A percentile compares a stretch with the other conserved stretches of the same genome.
phyloP scores from a whole-genome alignment of 92 coral and sea anemone species.

The Palythoa grandis region DNA sequence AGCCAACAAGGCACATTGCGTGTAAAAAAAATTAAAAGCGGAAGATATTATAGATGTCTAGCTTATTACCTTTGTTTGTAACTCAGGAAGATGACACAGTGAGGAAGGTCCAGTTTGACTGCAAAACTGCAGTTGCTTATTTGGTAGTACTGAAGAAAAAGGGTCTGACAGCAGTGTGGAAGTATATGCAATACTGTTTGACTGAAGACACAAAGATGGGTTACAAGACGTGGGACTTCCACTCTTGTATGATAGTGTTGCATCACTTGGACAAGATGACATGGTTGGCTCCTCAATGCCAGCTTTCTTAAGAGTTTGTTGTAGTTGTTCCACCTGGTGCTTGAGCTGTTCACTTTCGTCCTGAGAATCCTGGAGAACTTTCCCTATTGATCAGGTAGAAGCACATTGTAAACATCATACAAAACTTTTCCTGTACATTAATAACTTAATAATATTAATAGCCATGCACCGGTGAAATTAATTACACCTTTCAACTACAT shows the following conservation, averaged over 20 bases:
- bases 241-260: conserved; percentile 34
- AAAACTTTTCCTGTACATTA: not conserved
- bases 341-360: conserved; percentile 68
- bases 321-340: conserved; percentile 62
- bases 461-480: no score
- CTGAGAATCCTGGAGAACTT: conserved; percentile 85
- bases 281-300: conserved; percentile 46
- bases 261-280: conserved; percentile 13
- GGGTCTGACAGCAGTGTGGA: conserved; percentile 25
- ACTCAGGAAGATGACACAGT: not conserved
- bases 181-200: conserved; percentile 1
- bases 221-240: not conserved
- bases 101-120: conserved; percentile 18
- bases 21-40: no score
- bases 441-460: no score
- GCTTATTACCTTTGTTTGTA: conserved; percentile 9
- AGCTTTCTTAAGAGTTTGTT: conserved; percentile 29
- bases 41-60: not conserved
- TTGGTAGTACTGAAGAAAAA: conserved; percentile 23
- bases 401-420: not conserved
- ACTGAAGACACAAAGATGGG: not conserved
- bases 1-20: no score
- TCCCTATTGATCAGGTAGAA: conserved; percentile 46
- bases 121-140: conserved; percentile 28
- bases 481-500: no score